Percentiles rank a stretch among this genome's conserved stretches.
phyloP scores from a whole-genome alignment of 2,888 invertebrate genomes.

The Hydrotaea cyrtoneurina region DNA sequence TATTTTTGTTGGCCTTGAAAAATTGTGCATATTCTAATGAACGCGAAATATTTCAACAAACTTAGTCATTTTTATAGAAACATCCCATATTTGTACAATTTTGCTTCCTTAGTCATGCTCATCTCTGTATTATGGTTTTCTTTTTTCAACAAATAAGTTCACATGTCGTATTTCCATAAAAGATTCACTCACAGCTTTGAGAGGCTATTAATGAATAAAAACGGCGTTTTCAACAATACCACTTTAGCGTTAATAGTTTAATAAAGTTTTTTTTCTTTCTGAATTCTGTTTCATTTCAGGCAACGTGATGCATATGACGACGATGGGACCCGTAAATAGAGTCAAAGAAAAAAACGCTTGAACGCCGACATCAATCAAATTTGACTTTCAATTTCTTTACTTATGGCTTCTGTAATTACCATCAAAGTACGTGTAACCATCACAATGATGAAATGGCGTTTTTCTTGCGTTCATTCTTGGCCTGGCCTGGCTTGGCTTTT shows the following conservation, averaged over 20 bases:
- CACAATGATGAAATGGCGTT: constrained; percentile 62
- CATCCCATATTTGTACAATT: too few species aligned
- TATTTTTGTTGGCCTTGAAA: too few species aligned
- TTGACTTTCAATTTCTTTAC: constrained; percentile 68
- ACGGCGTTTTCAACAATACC: constrained; percentile 37
- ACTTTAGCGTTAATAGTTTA: constrained; percentile 47
- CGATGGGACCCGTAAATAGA: constrained; percentile 13
- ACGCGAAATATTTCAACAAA: too few species aligned
- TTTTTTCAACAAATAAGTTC: neutral
- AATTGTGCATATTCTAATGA: too few species aligned
- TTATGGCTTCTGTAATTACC: constrained; percentile 67
- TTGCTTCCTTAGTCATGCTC: too few species aligned
- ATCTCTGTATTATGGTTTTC: neutral
- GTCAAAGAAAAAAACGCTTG: constrained; percentile 38
- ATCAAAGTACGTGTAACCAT: constrained; percentile 53
- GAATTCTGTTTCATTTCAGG: neutral
- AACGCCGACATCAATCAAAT: constrained; percentile 68
- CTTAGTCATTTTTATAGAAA: too few species aligned
- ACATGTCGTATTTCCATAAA: constrained; percentile 12
- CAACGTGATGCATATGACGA: constrained; percentile 12
- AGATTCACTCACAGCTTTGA: neutral
- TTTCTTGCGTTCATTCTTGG: constrained; percentile 24
- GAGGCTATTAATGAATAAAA: constrained; percentile 36
- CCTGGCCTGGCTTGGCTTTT: neutral
- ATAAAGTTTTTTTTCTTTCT: constrained; percentile 34